Percentiles rank a stretch among this genome's conserved stretches.
Conservation (phyloP, 2,797 vertebrate genomes). For the Channa striata region DNA sequence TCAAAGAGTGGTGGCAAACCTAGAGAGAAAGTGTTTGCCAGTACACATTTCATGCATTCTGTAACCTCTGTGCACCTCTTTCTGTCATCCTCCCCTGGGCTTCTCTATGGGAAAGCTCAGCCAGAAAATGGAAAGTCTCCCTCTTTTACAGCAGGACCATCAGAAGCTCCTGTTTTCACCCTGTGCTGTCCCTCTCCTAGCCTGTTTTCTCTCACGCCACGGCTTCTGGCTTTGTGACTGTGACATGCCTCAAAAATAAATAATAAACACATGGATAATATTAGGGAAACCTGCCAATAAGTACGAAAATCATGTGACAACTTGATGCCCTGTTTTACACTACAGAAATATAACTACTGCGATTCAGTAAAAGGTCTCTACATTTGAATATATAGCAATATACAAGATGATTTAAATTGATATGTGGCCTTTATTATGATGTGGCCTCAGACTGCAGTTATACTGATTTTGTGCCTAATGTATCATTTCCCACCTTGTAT, state of each 20-base stretch:
- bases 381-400: background rate
- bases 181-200: conserved; percentile 20
- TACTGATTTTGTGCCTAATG: background rate
- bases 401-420: background rate
- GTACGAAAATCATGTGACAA: background rate
- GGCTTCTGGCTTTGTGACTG: conserved; percentile 21
- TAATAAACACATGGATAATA: background rate
- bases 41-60: conserved; percentile 51
- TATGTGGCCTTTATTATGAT: background rate
- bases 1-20: conserved; percentile 37
- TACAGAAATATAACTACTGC: background rate
- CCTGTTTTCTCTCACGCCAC: conserved; percentile 7
- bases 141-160: conserved; percentile 70
- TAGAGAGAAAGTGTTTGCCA: conserved; percentile 27
- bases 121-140: conserved; percentile 62
- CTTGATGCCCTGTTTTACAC: background rate
- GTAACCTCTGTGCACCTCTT: conserved; percentile 54
- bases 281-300: background rate
- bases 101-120: conserved; percentile 67
- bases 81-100: conserved; percentile 57
- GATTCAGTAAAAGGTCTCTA: background rate
- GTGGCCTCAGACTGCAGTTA: too few species aligned
- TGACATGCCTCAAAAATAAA: conserved; percentile 5
- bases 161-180: conserved; percentile 34
- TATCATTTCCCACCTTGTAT: background rate